Evolutionary conservation across 2,888 invertebrate genomes (phyloP), one percentile per base, ranked within the genome.

Genomic region (Heliconius hortense): DNA sequence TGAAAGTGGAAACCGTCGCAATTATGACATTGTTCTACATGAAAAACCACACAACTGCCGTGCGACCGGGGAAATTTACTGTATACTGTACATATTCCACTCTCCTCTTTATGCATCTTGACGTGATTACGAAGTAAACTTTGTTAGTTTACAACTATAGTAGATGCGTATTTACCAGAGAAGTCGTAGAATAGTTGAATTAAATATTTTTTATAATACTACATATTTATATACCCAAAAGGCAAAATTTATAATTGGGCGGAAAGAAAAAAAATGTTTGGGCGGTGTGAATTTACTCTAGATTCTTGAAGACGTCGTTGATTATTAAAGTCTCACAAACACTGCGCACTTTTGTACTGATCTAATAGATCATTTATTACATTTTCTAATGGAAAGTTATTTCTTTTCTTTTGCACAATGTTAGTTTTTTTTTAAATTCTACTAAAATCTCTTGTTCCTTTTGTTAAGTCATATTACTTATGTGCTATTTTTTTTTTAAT

Each of bases 1-100:
- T 86, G 93, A 93, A 92, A 93, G 93, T 93, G 92, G 92, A 92
- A 91, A 92, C 85, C 82, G 82, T 80, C 77, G 82, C 86, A 90
- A 91, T 91, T 90, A 92, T 88, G 88, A 92, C 89, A 92, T 92
- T 93, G 91, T 92, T 90, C 84, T 83, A 81, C 75, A 78, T 84
- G 86, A 88, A 90, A 91, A 90, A 90, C 67, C 69, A 28, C 60
- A 24, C 69, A 15, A 81, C 79, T 78, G 78, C 73, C 82, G 82
- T 82, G 84, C 78, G 82, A 81, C 78, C 59, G 72, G 80, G 79
- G 80, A 79, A 74, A 76, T 18, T 62, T 75, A 72, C 35, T 66
- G 53, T 13, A 15, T 35, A 60, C 31, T 74, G 56, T 69, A 28
- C 43, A 67, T 48, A n/a, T 53, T 3, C 62, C 63, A 66, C 39